Conservation (phyloP, 2,888 invertebrate species). For the Platynereis dumerilii region DNA sequence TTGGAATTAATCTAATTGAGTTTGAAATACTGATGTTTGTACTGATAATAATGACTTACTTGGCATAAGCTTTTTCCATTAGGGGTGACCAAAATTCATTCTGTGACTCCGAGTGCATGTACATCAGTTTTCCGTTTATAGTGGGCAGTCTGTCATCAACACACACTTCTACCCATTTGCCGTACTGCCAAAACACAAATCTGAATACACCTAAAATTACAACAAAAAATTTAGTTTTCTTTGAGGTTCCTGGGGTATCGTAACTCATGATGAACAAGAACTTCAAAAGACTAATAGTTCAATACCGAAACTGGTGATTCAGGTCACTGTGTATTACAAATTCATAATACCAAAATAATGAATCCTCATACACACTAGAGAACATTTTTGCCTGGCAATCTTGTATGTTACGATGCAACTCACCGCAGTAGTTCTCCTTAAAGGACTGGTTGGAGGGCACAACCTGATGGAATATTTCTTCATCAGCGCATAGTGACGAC, state of each 20-base stretch:
- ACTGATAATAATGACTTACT: too few species aligned
- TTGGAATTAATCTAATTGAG: too few species aligned
- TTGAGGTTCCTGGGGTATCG: too few species aligned
- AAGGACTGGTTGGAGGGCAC: conserved; percentile 95
- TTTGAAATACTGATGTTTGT: too few species aligned
- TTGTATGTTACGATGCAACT: background rate
- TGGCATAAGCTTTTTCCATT: conserved; percentile 91
- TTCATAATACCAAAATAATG: too few species aligned
- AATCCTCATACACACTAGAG: too few species aligned
- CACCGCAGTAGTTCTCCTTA: conserved; percentile 39
- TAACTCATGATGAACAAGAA: too few species aligned
- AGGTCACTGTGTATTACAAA: too few species aligned
- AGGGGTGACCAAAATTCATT: conserved; percentile 95
- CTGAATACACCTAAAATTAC: conserved; percentile 34
- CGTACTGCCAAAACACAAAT: conserved; percentile 75
- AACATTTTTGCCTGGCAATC: too few species aligned
- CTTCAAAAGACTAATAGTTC: too few species aligned
- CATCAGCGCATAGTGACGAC: conserved; percentile 87
- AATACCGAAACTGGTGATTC: too few species aligned
- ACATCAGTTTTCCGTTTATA: conserved; percentile 79
- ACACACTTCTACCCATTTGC: conserved; percentile 75
- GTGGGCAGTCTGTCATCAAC: conserved; percentile 85
- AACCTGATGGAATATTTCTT: conserved; percentile 87
- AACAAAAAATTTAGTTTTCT: too few species aligned
- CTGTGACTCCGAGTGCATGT: conserved; percentile 77